These are phyloP conservation scores for Brachionus rotundiformis DNA, from an alignment of 1,140 invertebrate genomes.

Conservation along the genomic window DNA sequence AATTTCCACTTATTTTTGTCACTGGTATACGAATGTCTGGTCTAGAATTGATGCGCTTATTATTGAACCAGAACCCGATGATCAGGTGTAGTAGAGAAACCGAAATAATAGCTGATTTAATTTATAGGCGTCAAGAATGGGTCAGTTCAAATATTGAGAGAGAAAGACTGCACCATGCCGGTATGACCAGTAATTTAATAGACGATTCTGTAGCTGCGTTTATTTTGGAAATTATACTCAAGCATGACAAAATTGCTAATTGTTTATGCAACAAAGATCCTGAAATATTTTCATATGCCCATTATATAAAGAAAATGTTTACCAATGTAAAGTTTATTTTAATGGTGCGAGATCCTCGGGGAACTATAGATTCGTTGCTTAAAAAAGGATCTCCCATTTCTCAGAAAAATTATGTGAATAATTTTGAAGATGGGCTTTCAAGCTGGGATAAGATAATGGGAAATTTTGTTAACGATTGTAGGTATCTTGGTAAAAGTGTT, in stretches of 20 bases:
- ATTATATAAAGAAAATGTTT: constrained; percentile 70
- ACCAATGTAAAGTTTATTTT: constrained; percentile 88
- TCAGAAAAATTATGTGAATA: constrained; percentile 88
- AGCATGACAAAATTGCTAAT: constrained; percentile 83
- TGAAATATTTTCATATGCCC: constrained; percentile 89
- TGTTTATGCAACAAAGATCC: constrained; percentile 97
- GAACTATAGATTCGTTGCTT: constrained; percentile 95
- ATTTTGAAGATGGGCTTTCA: constrained; percentile 80
- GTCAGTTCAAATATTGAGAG: constrained; percentile 6
- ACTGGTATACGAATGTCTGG: constrained; percentile 93
- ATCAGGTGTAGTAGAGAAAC: constrained; percentile 97
- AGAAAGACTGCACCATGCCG: constrained; percentile 30
- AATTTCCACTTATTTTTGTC: constrained; percentile 71
- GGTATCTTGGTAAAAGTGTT: constrained; percentile 70
- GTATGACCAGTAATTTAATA: constrained; percentile 34
- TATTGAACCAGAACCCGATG: constrained; percentile 95
- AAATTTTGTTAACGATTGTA: constrained; percentile 89
- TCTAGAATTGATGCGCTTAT: constrained; percentile 91
- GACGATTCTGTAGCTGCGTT: constrained; percentile 32
- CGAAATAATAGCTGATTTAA: constrained; percentile 77
- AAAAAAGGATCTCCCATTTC: constrained; percentile 93
- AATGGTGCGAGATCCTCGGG: constrained; percentile 94
- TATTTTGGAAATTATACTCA: constrained; percentile 22
- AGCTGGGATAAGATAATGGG: constrained; percentile 95
- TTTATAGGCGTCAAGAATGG: constrained; percentile 14